These are phyloP conservation scores for Agrotis puta DNA, from an alignment of 2,888 invertebrate genomes.

Conservation along the genomic window DNA sequence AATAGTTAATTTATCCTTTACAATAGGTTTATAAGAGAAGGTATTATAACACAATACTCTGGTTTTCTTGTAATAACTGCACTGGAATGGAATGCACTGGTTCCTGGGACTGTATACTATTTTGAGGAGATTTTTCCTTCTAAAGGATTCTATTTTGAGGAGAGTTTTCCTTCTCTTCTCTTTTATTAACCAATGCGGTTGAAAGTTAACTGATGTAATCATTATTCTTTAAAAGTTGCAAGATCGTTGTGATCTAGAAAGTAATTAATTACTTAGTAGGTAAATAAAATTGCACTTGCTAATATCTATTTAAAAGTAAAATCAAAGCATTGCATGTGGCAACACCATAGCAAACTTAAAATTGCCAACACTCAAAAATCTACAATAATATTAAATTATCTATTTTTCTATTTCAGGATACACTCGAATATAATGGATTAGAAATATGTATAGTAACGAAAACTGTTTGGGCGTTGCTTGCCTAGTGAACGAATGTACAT, in stretches of 20 bases:
- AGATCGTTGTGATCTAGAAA: slow-evolving; percentile 9
- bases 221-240: slow-evolving; percentile 2
- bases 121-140: neutral
- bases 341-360: slow-evolving; percentile 28
- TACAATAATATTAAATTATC: slow-evolving; percentile 59
- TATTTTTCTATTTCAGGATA: slow-evolving; percentile 84
- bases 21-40: neutral
- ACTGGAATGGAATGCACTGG: slow-evolving; percentile 38
- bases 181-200: neutral
- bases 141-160: neutral
- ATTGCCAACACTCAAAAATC: slow-evolving; percentile 45
- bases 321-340: slow-evolving; percentile 51
- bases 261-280: slow-evolving; percentile 2
- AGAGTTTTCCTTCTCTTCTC: neutral
- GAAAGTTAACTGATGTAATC: neutral
- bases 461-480: slow-evolving; percentile 85
- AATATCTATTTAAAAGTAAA: slow-evolving; percentile 12
- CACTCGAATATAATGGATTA: slow-evolving; percentile 88
- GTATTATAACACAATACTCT: neutral
- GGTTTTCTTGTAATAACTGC: slow-evolving; percentile 34
- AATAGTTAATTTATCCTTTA: neutral
- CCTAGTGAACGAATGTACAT: slow-evolving; percentile 69
- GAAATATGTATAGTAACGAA: slow-evolving; percentile 84
- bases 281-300: slow-evolving; percentile 41
- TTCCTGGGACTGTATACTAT: slow-evolving; percentile 1